Evolutionary conservation across 1,140 invertebrate genomes (phyloP), one percentile per base, ranked within the genome.

Genomic region (Limonius californicus): DNA sequence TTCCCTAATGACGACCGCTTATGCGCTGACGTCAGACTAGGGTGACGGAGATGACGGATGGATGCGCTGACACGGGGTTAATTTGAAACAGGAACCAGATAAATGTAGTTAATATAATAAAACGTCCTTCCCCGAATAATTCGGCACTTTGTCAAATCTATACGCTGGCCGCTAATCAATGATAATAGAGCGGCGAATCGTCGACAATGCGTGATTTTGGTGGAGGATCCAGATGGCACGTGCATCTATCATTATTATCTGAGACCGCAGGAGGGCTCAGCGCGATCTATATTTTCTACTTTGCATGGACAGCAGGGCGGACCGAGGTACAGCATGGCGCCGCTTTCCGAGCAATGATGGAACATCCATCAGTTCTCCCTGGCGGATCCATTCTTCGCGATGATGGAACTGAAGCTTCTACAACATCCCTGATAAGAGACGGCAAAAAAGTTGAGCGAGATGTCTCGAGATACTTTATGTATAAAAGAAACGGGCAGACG

Each of bases 401-500:
- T 75, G 74, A 75, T 74, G 73, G 68, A 74, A 71, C 61, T 72
- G 68, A 72, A 70, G 65, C 68, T 66, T 70, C 72, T 68, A 74
- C 73, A 74, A 70, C 72, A 74, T 72, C 67, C 66, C 64, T 66
- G 74, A 76, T 76, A 76, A 75, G 73, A 68, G 70, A 64, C 54
- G 58, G 67, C 68, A 70, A 73, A 75, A 74, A 73, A 70, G 59
- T 59, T 16, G 57, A 53, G 39, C 59, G 65, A 66, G 68, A 70
- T 72, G 68, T 71, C 70, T 69, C 68, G 64, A 67, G 72, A 74
- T 73, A 69, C 71, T 74, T 70, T 70, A 71, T 70, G 71, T 73
- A 72, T 70, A 71, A 76, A 76, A 76, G 72, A 74, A 75, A 70
- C 64, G 67, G 59, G 62, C 64, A 62, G 62, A 57, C 55, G 68